These are phyloP conservation scores for Dasypus novemcinctus DNA, from an alignment of 2,113 vertebrate genomes.

Conservation along the genomic window DNA sequence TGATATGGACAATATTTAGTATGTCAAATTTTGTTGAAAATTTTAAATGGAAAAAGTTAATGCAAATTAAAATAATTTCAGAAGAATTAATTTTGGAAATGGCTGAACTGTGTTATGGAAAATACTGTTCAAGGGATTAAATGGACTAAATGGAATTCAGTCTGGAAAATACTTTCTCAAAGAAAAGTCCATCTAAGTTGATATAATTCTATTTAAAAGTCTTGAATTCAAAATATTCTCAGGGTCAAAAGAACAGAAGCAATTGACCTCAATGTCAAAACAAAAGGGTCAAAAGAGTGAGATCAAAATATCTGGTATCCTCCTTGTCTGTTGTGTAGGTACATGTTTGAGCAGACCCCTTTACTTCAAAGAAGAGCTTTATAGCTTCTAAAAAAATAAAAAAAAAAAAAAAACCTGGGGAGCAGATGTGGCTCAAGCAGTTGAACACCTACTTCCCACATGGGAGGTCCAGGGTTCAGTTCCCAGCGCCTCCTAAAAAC, in stretches of 20 bases:
- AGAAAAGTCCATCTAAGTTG: conserved; percentile 39
- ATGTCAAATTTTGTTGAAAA: conserved; percentile 46
- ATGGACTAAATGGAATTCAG: conserved; percentile 60
- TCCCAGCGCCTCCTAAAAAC: too few relatives aligned
- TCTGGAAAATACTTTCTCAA: conserved; percentile 39
- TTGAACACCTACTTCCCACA: too few relatives aligned
- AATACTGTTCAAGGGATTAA: conserved; percentile 62
- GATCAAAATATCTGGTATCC: neutral
- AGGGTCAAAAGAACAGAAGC: neutral
- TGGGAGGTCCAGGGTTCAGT: too few relatives aligned
- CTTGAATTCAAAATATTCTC: conserved; percentile 46
- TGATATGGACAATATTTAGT: conserved; percentile 35
- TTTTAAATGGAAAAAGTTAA: conserved; percentile 54
- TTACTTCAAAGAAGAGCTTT: neutral
- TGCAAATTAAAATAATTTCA: conserved; percentile 50
- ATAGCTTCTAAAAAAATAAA: neutral
- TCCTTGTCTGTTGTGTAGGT: neutral
- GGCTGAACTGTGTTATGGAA: neutral
- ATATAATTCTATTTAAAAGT: conserved; percentile 58
- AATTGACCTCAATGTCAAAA: conserved; percentile 6
- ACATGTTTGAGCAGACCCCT: neutral
- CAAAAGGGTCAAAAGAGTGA: neutral
- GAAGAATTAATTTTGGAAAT: conserved; percentile 60
- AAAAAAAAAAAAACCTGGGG: neutral
- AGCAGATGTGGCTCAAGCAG: too few relatives aligned